These are phyloP conservation scores for Microtus pennsylvanicus DNA, from an alignment of 2,113 vertebrate species.

Conservation along the genomic window DNA sequence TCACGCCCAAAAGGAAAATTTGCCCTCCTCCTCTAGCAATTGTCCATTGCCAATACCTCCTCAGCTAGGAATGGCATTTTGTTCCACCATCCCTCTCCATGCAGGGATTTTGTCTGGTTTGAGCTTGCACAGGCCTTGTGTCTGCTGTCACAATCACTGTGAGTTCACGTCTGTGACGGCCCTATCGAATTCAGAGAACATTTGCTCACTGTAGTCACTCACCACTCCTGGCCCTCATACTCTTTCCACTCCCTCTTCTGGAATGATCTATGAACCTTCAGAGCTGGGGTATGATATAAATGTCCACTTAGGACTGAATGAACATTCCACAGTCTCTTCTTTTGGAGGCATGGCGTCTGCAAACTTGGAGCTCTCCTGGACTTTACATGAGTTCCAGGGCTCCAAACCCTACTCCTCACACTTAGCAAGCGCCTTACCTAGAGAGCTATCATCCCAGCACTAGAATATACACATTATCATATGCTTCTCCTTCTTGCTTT, in stretches of 20 bases:
- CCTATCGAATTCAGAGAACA: neutral
- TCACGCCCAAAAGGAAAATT: neutral
- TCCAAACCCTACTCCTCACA: neutral
- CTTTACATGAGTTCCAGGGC: neutral
- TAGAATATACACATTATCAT: constrained; percentile 7
- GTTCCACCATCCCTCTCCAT: neutral
- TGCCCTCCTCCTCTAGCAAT: neutral
- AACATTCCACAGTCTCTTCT: neutral
- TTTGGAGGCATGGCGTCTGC: neutral
- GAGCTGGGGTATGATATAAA: no score
- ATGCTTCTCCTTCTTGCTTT: neutral
- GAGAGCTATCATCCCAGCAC: neutral
- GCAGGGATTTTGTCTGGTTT: no score
- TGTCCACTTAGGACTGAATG: neutral
- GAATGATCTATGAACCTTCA: neutral
- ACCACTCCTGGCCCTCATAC: neutral
- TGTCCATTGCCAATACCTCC: neutral
- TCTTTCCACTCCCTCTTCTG: neutral
- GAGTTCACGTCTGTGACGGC: neutral
- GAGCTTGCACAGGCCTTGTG: neutral
- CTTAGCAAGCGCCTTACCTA: neutral
- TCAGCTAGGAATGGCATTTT: no score
- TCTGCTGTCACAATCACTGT: no score
- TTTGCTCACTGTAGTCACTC: neutral
- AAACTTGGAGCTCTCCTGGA: neutral